A percentile compares a stretch with the other conserved stretches of the same genome.
Evolutionary conservation across 2,888 invertebrate species (phyloP).

Genomic region (Chymomyza procnemis): DNA sequence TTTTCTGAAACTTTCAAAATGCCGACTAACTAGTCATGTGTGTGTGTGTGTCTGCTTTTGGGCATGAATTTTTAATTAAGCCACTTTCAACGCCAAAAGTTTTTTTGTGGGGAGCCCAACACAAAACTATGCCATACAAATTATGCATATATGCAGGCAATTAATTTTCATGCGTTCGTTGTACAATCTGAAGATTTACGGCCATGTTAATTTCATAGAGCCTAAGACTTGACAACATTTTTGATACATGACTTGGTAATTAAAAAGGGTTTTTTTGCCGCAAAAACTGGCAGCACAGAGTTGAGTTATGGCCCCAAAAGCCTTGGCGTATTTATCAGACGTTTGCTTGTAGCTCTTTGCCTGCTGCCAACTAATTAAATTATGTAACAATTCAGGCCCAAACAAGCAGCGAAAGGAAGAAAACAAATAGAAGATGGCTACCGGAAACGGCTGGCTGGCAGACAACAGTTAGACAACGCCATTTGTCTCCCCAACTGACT

Average conservation of each 20-base stretch:
- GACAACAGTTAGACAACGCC: conserved; percentile 47
- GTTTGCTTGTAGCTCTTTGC: background rate
- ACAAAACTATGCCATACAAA: conserved; percentile 35
- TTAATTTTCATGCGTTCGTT: conserved; percentile 50
- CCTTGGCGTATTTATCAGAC: background rate
- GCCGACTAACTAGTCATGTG: background rate
- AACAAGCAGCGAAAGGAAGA: background rate
- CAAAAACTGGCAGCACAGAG: conserved; percentile 8
- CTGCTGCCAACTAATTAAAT: conserved; percentile 57
- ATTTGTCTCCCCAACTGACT: conserved; percentile 32
- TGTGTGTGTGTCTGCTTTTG: conserved; percentile 7
- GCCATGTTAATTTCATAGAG: background rate
- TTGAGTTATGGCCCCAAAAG: conserved; percentile 59
- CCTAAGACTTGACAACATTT: conserved; percentile 6
- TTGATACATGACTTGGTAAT: conserved; percentile 62
- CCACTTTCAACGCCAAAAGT: conserved; percentile 54
- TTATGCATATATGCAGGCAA: conserved; percentile 64
- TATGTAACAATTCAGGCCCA: conserved; percentile 29
- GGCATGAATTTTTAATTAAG: conserved; percentile 68
- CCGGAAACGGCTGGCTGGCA: conserved; percentile 20
- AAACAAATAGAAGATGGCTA: background rate
- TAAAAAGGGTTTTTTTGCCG: conserved; percentile 64
- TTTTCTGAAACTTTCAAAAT: conserved; percentile 42
- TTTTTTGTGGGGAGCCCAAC: conserved; percentile 4
- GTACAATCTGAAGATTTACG: conserved; percentile 7